phyloP scores from a whole-genome alignment of 1,140 invertebrate genomes.

The Neotoxoptera formosana region DNA sequence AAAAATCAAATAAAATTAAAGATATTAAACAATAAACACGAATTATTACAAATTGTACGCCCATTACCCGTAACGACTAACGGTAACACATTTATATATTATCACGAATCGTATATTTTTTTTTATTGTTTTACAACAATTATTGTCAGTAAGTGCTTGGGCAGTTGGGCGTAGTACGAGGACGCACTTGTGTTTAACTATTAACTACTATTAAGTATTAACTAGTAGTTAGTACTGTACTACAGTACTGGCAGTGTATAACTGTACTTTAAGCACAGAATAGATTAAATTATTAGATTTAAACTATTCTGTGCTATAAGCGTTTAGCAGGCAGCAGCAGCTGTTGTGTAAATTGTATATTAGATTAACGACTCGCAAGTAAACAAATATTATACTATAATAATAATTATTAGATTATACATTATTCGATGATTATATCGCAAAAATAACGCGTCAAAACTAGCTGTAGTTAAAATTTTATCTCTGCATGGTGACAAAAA shows the following conservation, averaged over 20 bases:
- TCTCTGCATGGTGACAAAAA: neutral
- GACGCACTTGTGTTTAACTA: neutral
- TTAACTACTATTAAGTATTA: too few relatives aligned
- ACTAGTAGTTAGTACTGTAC: too few relatives aligned
- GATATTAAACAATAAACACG: neutral
- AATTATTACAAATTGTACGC: neutral
- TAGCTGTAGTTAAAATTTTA: neutral
- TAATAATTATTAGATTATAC: neutral
- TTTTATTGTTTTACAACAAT: neutral
- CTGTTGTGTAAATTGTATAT: neutral
- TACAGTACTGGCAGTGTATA: neutral
- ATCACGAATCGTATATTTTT: neutral
- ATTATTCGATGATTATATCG: neutral
- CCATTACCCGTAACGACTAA: neutral
- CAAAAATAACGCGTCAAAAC: neutral
- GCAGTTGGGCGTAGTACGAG: neutral
- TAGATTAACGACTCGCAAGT: neutral
- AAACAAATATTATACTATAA: neutral
- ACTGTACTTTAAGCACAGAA: too few relatives aligned
- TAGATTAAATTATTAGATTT: too few relatives aligned
- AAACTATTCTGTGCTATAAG: too few relatives aligned
- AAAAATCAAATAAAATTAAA: neutral
- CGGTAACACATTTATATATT: neutral
- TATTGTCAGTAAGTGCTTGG: neutral
- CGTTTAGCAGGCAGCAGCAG: too few relatives aligned